Evolutionary conservation across 2,888 invertebrate species (phyloP).

Genomic region (Acleris emargana): DNA sequence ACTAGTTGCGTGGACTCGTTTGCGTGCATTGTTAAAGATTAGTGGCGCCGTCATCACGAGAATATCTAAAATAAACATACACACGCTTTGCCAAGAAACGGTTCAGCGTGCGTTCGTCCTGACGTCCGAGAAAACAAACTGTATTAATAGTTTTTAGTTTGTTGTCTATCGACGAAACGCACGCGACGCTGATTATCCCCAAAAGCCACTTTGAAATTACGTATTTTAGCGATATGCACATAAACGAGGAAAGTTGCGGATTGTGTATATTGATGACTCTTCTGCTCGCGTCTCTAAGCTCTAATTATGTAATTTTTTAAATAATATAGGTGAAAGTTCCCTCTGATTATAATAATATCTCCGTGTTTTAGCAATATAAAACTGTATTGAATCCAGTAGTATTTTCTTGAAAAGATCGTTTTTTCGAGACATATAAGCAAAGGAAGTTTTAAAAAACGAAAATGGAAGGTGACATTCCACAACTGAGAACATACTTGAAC

Average conservation of each 20-base stretch:
- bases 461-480: too few species aligned
- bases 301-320: background rate
- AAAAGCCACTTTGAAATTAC: background rate
- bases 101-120: conserved; percentile 55
- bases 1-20: conserved; percentile 24
- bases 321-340: conserved; percentile 12
- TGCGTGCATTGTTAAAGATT: conserved; percentile 35
- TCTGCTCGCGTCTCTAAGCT: background rate
- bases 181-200: background rate
- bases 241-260: too few species aligned
- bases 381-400: background rate
- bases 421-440: too few species aligned
- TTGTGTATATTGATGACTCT: background rate
- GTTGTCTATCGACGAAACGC: conserved; percentile 21
- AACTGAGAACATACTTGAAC: too few species aligned
- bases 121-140: conserved; percentile 50
- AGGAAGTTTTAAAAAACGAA: too few species aligned
- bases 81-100: conserved; percentile 62
- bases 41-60: conserved; percentile 51
- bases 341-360: conserved; percentile 4
- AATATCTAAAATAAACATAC: conserved; percentile 72
- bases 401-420: background rate
- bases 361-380: background rate
- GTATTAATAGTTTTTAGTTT: conserved; percentile 30
- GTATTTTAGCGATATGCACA: background rate